phyloP scores from a whole-genome alignment of 2,797 vertebrate species.

The Chelmon rostratus region DNA sequence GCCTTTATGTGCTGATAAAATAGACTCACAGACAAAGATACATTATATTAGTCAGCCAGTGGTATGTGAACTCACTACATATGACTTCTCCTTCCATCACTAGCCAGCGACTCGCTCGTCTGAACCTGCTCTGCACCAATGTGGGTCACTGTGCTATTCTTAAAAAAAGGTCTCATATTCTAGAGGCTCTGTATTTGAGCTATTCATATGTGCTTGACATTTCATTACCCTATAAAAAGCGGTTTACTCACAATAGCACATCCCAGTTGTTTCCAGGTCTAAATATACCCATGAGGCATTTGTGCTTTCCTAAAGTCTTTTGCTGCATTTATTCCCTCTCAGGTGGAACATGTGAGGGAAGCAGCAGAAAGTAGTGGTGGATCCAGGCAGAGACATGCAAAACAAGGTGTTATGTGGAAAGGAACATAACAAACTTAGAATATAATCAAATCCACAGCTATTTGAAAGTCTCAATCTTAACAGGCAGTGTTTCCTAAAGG shows the following conservation, averaged over 20 bases:
- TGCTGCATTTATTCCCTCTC: conserved; percentile 29
- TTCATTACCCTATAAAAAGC: conserved; percentile 74
- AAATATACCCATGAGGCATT: conserved; percentile 60
- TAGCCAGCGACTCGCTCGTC: conserved; percentile 32
- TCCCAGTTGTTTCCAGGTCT: conserved; percentile 70
- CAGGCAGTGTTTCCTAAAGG: not conserved
- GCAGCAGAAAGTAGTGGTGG: conserved; percentile 12
- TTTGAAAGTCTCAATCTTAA: conserved; percentile 39
- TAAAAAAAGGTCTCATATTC: conserved; percentile 80
- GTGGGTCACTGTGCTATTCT: conserved; percentile 77
- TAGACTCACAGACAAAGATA: conserved; percentile 8
- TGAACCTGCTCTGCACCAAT: conserved; percentile 66
- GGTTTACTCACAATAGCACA: conserved; percentile 73
- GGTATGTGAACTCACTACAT: conserved; percentile 33
- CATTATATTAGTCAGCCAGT: conserved; percentile 17
- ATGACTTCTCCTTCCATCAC: conserved; percentile 40
- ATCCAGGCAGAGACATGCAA: not conserved
- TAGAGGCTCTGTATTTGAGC: conserved; percentile 76
- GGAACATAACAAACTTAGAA: conserved; percentile 32
- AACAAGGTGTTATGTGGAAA: conserved; percentile 23
- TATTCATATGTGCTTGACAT: conserved; percentile 63
- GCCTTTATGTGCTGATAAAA: conserved; percentile 3
- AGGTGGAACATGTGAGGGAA: conserved; percentile 28
- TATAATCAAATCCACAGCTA: conserved; percentile 48
- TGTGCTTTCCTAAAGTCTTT: conserved; percentile 32